Percentiles rank a stretch among this genome's conserved stretches.
Conservation (phyloP, 2,113 vertebrate genomes). For the Phalacrocorax carbo region DNA sequence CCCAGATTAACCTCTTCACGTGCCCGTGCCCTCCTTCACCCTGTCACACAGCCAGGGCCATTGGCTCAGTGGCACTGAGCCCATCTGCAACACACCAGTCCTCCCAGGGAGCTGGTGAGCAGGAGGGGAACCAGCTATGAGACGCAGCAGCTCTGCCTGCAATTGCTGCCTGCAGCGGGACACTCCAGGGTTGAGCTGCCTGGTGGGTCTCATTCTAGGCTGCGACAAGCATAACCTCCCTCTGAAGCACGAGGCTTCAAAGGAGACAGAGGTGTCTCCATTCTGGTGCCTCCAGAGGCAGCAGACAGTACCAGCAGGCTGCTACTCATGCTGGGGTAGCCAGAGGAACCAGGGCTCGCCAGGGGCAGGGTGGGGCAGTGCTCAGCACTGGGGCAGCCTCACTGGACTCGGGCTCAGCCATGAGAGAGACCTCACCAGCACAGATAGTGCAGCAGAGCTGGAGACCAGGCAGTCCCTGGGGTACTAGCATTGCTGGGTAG, state of each 20-base stretch:
- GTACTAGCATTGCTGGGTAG: neutral
- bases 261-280: neutral
- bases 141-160: neutral
- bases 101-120: neutral
- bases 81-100: neutral
- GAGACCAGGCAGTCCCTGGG: neutral
- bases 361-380: neutral
- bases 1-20: neutral
- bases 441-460: neutral
- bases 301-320: neutral
- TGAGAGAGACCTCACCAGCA: neutral
- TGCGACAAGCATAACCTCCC: neutral
- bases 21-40: neutral
- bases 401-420: neutral
- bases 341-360: neutral
- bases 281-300: neutral
- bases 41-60: accelerated
- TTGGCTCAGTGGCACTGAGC: neutral
- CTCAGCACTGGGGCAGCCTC: neutral
- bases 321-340: neutral
- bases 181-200: neutral
- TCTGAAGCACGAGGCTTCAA: neutral
- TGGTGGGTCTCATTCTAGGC: neutral
- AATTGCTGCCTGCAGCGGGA: neutral
- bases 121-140: neutral